Base-by-base conservation (phyloP, 2,888 invertebrate species). In the Eupithecia inturbata region DNA sequence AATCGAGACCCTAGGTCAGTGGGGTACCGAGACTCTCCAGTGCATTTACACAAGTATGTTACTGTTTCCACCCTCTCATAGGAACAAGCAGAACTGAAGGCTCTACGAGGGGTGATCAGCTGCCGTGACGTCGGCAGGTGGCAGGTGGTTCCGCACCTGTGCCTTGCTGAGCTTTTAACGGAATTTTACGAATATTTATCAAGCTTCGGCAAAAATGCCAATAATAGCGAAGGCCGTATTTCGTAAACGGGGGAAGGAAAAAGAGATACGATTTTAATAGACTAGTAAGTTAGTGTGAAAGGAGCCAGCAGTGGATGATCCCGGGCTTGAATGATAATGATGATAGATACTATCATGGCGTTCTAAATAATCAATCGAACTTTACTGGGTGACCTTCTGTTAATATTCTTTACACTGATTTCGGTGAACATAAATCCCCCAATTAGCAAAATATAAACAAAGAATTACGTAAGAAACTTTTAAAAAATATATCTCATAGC, bases 91-190 rank as follows among this genome's bases (percentile, higher is more conserved):
- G n/a, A 70, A 64, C 45, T 41, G 45, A 64, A 68, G 68, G 68
- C 28, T 67, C n/a, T 45, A 45, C 41, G 63, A 80, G 83, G 91
- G 91, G 91, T 91, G 91, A 36, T 85, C 90, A 91, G 87, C 88
- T 89, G 91, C 86, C 91, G 88, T 90, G 87, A 88, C 90, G 77
- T 19, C 6, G 66, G 79, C 78, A 66, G 72, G 78, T 72, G 64
- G 80, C 89, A 89, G 89, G 89, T 89, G 90, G 49, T 68, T 16
- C 28, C 76, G 80, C 91, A 90, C 90, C 91, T 91, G 78, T 77
- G 70, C 60, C 39, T 57, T 60, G 66, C 74, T 67, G 70, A 60
- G 75, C 72, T 77, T 78, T 76, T 77, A 80, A 80, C 79, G 78
- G 77, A 79, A 78, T 77, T 70, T 26, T 64, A 39, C 22, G 14